Evolutionary conservation across 2,888 invertebrate genomes (phyloP), one percentile per base, ranked within the genome.

Genomic region (Drosophila helvetica): DNA sequence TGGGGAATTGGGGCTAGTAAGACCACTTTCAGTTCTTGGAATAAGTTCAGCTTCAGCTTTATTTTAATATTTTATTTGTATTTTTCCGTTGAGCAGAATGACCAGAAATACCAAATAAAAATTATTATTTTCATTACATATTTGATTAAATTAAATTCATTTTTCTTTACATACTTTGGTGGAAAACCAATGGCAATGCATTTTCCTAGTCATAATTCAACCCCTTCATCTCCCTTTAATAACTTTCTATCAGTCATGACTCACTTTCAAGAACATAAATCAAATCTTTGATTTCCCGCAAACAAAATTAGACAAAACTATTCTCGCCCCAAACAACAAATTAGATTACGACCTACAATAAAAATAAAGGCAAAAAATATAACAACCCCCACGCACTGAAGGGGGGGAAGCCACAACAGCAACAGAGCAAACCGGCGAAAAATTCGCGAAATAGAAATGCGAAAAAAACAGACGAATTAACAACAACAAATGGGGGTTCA

Each of bases 401-500:
- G 45, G 12, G n/a, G 54, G 65, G 47, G 53, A 54, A 15, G 4
- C 33, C 1, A 33, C 33, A 66, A 52, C 60, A 67, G 68, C 42
- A 63, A 60, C 66, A n/a, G n/a, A n/a, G n/a, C n/a, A 78, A 77
- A 73, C 70, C 70, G 80, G 75, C 67, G 27, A 27, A 70, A 73
- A 63, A 75, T 74, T 86, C 57, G 79, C 82, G 19, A 72, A 73
- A 73, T 51, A 62, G 73, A 78, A 79, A 62, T 81, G 80, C 74
- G 79, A 80, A 84, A 79, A 74, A 72, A 75, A 68, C n/a, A n/a
- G n/a, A 50, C 43, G 68, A 78, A 75, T 74, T 64, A 51, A 64
- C 33, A 60, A 56, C 62, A 72, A 69, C 71, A 83, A 75, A 64
- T 71, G 74, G 86, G 84, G 63, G 70, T 85, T 82, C 86, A 89